Evolutionary conservation across 2,113 vertebrate species (phyloP).

Genomic region (Gymnogyps californianus): DNA sequence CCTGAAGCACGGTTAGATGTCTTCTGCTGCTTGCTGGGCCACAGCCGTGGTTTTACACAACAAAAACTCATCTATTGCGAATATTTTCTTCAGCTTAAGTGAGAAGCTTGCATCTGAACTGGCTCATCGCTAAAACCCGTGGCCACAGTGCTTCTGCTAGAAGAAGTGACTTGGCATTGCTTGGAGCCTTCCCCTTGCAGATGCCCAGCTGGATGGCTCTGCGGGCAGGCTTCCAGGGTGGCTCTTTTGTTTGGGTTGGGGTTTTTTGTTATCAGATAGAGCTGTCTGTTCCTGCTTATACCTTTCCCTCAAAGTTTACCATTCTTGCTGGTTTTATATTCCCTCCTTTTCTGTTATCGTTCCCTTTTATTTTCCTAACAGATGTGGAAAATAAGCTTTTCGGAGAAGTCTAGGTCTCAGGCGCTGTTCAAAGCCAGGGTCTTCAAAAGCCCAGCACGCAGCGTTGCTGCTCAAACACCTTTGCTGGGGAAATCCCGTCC

Average conservation of each 20-base stretch:
- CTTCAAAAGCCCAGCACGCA: fast-evolving
- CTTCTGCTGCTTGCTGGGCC: constrained; percentile 21
- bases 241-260: not conserved
- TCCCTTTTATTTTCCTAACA: not conserved
- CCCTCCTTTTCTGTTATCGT: not conserved
- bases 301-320: not conserved
- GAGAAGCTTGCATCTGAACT: not conserved
- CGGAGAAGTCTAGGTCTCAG: not conserved
- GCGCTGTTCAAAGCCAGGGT: not conserved
- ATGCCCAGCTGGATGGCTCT: not conserved
- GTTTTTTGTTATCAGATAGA: not conserved
- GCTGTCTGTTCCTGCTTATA: not conserved
- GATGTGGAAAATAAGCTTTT: not conserved
- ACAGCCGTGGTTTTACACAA: not conserved
- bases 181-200: not conserved
- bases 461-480: not conserved
- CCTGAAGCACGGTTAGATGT: not conserved
- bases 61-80: not conserved
- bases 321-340: not conserved
- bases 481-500: not conserved
- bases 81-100: not conserved
- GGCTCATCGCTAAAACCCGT: not conserved
- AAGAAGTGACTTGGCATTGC: not conserved
- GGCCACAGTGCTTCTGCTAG: not conserved
- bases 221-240: not conserved